Evolutionary conservation across 2,113 vertebrate genomes (phyloP), one percentile per base, ranked within the genome.

Genomic region (Rhea americana): DNA sequence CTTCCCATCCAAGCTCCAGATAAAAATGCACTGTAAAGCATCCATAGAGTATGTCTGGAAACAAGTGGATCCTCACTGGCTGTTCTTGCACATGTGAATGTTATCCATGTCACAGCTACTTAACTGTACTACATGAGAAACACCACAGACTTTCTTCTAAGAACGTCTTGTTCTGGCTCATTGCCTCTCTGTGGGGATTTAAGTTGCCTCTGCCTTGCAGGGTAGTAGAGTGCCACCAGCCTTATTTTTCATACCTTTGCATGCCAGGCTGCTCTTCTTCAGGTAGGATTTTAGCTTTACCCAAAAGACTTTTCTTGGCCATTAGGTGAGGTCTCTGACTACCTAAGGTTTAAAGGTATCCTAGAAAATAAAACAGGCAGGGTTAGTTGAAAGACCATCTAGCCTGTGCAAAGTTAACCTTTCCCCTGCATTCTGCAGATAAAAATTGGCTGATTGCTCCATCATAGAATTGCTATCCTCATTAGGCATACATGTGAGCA

Each of bases 401-500:
- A 65, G 61, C 39, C 83, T 86, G 32, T 95, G 76, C 72, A 41
- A 88, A 86, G 56, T 72, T 87, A 75, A 67, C 80, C 76, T 93
- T 94, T 91, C 61, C 82, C 53, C 65, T 90, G 50, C 93, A 20
- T 77, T 81, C 70, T 91, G 80, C 65, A 90, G 76, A 61, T 81
- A 83, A 77, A 88, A 96, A 65, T 88, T 89, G 90, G 77, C 80
- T 3, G 1, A 66, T 55, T 72, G 9, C 62, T 83, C 62, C 88
- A 59, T 79, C 74, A 30, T 41, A 76, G 66, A 74, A 51, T 89
- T 94, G 77, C 78, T 94, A 76, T 88, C 85, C 81, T 84, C 77
- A 15, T 93, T 91, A 94, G 81, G 71, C 90, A 66, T 82, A 91
- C 70, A 76, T 75, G 66, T 94, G 84, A 95, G 95, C 48, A 89